Base-by-base conservation (phyloP, 2,888 invertebrate species). In the Neoscelio sp. region DNA sequence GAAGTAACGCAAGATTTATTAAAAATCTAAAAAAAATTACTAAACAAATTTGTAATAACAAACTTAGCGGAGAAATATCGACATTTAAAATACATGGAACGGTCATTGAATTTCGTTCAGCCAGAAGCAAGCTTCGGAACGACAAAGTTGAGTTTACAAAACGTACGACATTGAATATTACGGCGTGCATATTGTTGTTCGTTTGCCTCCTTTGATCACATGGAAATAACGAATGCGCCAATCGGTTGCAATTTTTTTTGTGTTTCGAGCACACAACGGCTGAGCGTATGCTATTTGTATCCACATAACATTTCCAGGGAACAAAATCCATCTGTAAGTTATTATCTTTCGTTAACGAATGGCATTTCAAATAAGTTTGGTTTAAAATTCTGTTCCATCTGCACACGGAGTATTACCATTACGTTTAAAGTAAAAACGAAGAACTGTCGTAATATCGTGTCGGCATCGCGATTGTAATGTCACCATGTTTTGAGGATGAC, bases 341-440 rank as follows among this genome's bases (percentile, higher is more conserved):
- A 77, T 77, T 77, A 77, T 64, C 56, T 56, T 77, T 64, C 42
- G 70, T 58, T 77, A 70, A 70, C 76, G 76, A 77, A 77, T 70
- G 76, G 56, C 70, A 77, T 77, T 77, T 77, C 56, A 70, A 77
- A 77, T 64, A 77, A 77, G 70, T 64, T 28, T 64, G 70, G 70
- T 70, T 77, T 77, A 48, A 77, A 77, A 77, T 77, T 70, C 78
- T 67, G 62, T 60, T 68, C 73, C 78, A 73, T 73, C 73, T 78
- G 67, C 42, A 73, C 73, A 65, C 33, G 15, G 48, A 20, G 73
- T 56, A 78, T 78, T 73, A 70, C 67, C 78, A 67, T 78, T 78
- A 73, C 58, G 73, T 20, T 67, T 73, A 60, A 64, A 71, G 73
- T 71, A 65, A 46, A 23, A 78, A 78, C 73, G 60, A 65, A 44